These are phyloP conservation scores for Bradynema listronoti DNA, from an alignment of 1,140 invertebrate species.

Conservation along the genomic window DNA sequence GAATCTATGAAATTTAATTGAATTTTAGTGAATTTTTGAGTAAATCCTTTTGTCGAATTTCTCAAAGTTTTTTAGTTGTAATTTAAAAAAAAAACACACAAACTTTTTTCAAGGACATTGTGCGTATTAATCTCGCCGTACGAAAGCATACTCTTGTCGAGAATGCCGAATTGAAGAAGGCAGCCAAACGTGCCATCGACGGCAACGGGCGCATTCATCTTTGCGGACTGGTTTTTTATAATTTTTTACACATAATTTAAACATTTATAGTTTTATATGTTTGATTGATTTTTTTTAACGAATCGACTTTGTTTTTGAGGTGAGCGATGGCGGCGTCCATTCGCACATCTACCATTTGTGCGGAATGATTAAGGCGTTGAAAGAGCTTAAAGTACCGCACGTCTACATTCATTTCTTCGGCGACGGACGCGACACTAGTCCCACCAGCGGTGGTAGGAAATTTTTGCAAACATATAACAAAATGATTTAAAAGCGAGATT, in stretches of 20 bases:
- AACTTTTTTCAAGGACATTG: conserved; percentile 58
- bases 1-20: conserved; percentile 3
- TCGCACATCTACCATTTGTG: conserved; percentile 62
- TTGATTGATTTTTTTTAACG: too few relatives aligned
- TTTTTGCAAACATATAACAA: too few relatives aligned
- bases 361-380: conserved; percentile 58
- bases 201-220: conserved; percentile 59
- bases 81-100: not conserved
- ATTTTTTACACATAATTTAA: too few relatives aligned
- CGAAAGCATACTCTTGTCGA: conserved; percentile 56
- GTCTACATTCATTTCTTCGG: conserved; percentile 61
- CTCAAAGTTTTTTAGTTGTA: conserved; percentile 13
- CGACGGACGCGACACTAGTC: conserved; percentile 61
- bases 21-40: conserved; percentile 19
- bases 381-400: conserved; percentile 59
- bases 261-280: too few relatives aligned
- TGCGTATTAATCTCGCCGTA: conserved; percentile 60
- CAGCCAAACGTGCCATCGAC: conserved; percentile 58
- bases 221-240: conserved; percentile 58
- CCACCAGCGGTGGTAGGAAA: conserved; percentile 58
- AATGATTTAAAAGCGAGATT: too few relatives aligned
- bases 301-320: too few relatives aligned
- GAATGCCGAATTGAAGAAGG: conserved; percentile 57
- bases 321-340: conserved; percentile 62
- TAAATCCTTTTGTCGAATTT: conserved; percentile 17